A percentile compares a stretch with the other conserved stretches of the same genome.
phyloP scores from a whole-genome alignment of 2,888 invertebrate genomes.

The Agrenia bidenticulata region DNA sequence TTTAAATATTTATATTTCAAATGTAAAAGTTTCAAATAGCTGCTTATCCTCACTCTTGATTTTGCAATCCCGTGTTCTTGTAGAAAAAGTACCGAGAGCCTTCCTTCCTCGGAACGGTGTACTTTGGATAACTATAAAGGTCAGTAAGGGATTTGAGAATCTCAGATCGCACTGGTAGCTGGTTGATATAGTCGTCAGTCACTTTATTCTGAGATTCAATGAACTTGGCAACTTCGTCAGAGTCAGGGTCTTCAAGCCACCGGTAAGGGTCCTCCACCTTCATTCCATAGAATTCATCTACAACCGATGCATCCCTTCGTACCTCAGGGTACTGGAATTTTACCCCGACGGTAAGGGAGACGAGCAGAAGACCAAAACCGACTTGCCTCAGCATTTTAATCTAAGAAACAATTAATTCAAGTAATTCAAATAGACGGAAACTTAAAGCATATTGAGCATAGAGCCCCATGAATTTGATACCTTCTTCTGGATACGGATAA shows the following conservation, averaged over 20 bases:
- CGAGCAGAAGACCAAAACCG: slow-evolving; percentile 5
- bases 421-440: neutral
- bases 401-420: neutral
- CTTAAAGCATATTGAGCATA: neutral
- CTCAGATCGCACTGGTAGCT: slow-evolving; percentile 14
- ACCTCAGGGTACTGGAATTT: slow-evolving; percentile 69
- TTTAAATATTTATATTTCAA: slow-evolving; percentile 5
- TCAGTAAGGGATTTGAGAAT: slow-evolving; percentile 32
- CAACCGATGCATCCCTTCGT: slow-evolving; percentile 72
- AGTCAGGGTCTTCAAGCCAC: slow-evolving; percentile 48
- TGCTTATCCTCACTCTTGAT: slow-evolving; percentile 73
- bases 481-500: neutral
- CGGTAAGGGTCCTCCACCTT: slow-evolving; percentile 62
- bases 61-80: slow-evolving; percentile 92
- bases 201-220: slow-evolving; percentile 44
- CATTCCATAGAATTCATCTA: slow-evolving; percentile 78
- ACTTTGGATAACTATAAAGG: slow-evolving; percentile 36
- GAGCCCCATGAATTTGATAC: too few species aligned
- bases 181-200: slow-evolving; percentile 29
- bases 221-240: slow-evolving; percentile 42
- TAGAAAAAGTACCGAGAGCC: slow-evolving; percentile 58
- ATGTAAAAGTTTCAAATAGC: slow-evolving; percentile 8
- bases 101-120: slow-evolving; percentile 25
- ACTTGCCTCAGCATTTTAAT: neutral
- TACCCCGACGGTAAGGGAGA: neutral